Percentiles rank a stretch among this genome's conserved stretches.
Evolutionary conservation across 1,140 invertebrate genomes (phyloP).

Genomic region (Trichoplusia ni): DNA sequence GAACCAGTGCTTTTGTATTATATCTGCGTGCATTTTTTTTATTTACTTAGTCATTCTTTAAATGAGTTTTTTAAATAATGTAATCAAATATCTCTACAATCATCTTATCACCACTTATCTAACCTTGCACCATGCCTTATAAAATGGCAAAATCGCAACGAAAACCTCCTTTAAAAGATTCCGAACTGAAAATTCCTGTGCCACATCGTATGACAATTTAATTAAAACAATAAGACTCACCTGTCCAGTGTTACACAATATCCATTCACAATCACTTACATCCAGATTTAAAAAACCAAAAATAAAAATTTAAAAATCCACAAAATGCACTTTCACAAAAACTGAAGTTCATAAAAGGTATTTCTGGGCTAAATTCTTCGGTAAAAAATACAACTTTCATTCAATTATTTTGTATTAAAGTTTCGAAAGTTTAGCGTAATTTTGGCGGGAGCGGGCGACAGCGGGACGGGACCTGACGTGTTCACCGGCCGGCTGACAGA

Average conservation of each 20-base stretch:
- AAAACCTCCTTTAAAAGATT: neutral
- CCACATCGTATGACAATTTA: neutral
- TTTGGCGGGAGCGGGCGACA: conserved; percentile 24
- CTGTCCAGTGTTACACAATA: conserved; percentile 24
- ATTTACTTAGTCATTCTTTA: too few relatives aligned
- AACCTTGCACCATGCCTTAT: neutral
- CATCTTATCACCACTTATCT: too few relatives aligned
- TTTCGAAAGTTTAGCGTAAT: conserved; percentile 22
- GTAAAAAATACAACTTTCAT: neutral
- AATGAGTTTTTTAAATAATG: too few relatives aligned
- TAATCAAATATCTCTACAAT: too few relatives aligned
- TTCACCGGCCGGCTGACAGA: conserved; percentile 2
- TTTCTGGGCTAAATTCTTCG: neutral
- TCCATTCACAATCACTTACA: conserved; percentile 12
- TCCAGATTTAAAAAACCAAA: neutral
- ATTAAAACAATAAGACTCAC: conserved; percentile 14
- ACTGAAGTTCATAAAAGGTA: neutral
- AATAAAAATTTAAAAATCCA: conserved; percentile 2
- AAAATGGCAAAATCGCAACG: neutral
- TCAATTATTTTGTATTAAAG: neutral
- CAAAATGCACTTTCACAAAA: neutral
- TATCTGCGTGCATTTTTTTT: too few relatives aligned
- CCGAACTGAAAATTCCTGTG: neutral
- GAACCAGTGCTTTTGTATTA: too few relatives aligned
- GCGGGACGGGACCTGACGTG: neutral